phyloP scores from a whole-genome alignment of 2,113 vertebrate species.

The Halichoerus grypus region DNA sequence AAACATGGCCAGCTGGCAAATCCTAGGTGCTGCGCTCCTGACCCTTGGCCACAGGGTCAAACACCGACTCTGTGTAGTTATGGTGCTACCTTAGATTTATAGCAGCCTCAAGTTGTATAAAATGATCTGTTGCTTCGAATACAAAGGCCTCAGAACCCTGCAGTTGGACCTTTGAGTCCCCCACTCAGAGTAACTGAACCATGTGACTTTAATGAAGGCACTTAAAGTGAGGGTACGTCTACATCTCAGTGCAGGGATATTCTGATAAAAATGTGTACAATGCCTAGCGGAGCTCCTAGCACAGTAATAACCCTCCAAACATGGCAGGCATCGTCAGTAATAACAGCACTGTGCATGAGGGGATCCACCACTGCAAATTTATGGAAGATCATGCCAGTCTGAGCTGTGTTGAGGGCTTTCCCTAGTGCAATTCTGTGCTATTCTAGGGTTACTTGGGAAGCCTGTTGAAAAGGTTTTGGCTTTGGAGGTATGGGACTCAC shows the following conservation, averaged over 20 bases:
- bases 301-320: not conserved
- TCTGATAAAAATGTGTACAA: not conserved
- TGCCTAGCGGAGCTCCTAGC: not conserved
- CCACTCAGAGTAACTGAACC: not conserved
- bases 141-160: not conserved
- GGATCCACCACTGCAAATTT: not conserved
- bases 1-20: not conserved
- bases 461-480: not conserved
- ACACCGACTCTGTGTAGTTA: constrained; percentile 85
- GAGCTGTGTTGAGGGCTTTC: not conserved
- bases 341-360: not conserved
- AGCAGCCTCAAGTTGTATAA: constrained; percentile 91
- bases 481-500: not conserved
- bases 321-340: not conserved
- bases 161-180: not conserved
- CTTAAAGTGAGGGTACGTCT: not conserved
- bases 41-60: not conserved
- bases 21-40: not conserved
- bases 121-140: constrained; percentile 87
- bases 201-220: not conserved
- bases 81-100: constrained; percentile 89
- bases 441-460: not conserved
- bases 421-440: not conserved
- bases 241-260: not conserved
- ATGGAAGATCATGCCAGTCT: not conserved